Evolutionary conservation across 2,113 vertebrate genomes (phyloP), one percentile per base, ranked within the genome.

Genomic region (Neopipo cinnamomea): DNA sequence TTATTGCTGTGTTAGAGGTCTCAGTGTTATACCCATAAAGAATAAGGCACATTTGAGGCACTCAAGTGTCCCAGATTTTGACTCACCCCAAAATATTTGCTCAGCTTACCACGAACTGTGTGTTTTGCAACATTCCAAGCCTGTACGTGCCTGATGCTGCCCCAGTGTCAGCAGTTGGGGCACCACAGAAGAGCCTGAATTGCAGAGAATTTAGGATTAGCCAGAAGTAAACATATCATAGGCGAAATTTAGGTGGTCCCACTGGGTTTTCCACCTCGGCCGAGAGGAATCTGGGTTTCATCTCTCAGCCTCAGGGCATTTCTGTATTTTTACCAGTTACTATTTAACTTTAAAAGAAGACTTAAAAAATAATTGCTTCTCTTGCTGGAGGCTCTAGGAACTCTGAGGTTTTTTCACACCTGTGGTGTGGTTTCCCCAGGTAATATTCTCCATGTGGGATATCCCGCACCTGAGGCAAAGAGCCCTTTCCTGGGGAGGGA

Each of bases 11-110:
- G 42, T 14, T 59, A n/a, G 35, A 63, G 21, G 39, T 59, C 39
- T 75, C 63, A 14, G 35, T 19, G n/a, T 12, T 23, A 8, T 14
- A 53, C 15, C 68, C 37, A 9, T 35, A 53, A 80, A 59, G 56
- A 55, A 7, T 47, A 27, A 79, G 31, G 25, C 42, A 58, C 39
- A 50, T 53, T 1, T 0, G 3, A 91, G 35, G 5, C 49, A 78
- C 5, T 17, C 27, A 59, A 14, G 5, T 8, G 4, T 42, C 46
- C 14, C 58, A 5, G 22, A 37, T 37, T 86, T 53, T 56, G 14
- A 65, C 11, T 3, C 4, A 0, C 16, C 4, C 0, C 1, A 4
- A 24, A 68, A 35, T 12, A 33, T 63, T 24, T 35, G 12, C 33
- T 89, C 33, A 15, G 19, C 30, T 62, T 77, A 81, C 56, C 33